phyloP scores from a whole-genome alignment of 2,888 invertebrate genomes.

The Cephus rjabovi region DNA sequence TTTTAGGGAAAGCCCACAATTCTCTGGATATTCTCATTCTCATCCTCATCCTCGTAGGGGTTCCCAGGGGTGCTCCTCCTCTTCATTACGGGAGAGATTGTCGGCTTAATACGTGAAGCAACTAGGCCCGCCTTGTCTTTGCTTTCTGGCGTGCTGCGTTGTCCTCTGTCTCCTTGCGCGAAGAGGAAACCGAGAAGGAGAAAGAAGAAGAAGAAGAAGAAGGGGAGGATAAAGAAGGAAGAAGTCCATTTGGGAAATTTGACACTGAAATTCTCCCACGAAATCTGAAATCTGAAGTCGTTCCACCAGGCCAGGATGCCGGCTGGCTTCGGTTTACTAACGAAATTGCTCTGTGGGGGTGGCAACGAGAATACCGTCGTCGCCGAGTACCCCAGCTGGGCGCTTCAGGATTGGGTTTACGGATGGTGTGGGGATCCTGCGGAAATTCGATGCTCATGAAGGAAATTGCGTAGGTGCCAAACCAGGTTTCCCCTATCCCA shows the following conservation, averaged over 20 bases:
- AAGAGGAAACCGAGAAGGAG: not conserved
- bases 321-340: conserved; percentile 32
- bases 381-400: conserved; percentile 12
- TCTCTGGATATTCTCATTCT: not conserved
- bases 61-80: not conserved
- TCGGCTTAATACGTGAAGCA: not conserved
- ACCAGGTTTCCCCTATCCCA: conserved; percentile 42
- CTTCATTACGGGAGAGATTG: not conserved
- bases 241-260: conserved; percentile 1
- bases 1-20: not conserved
- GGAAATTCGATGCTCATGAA: conserved; percentile 56
- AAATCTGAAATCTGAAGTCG: conserved; percentile 9
- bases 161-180: not conserved
- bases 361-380: conserved; percentile 26
- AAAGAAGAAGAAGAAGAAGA: not conserved
- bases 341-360: conserved; percentile 33
- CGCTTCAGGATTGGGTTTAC: conserved; percentile 39
- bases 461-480: conserved; percentile 56
- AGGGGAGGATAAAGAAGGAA: not conserved
- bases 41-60: not conserved
- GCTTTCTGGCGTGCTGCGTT: not conserved
- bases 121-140: not conserved
- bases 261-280: conserved; percentile 6
- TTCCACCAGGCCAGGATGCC: conserved; percentile 7
- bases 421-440: conserved; percentile 34